Percentiles rank a stretch among this genome's conserved stretches.
These are phyloP conservation scores for Tragelaphus buxtoni DNA, from an alignment of 2,113 vertebrate species.

Conservation along the genomic window DNA sequence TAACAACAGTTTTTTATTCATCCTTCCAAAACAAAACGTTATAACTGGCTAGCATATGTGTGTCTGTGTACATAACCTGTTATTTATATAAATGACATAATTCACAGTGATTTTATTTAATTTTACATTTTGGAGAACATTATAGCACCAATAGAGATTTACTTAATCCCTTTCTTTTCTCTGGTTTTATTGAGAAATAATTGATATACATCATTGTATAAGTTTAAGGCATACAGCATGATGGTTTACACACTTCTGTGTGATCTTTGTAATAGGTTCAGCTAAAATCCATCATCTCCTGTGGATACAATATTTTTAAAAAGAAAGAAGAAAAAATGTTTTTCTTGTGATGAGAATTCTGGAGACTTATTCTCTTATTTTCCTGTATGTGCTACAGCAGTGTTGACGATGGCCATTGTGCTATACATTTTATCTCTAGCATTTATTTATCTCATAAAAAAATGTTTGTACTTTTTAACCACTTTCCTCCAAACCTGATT, in stretches of 20 bases:
- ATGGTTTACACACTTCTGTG: background rate
- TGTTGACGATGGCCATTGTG: background rate
- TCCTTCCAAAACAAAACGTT: background rate
- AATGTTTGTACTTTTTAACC: background rate
- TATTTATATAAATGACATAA: background rate
- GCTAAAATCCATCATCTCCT: background rate
- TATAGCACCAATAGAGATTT: background rate
- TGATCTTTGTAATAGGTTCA: background rate
- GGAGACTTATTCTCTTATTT: background rate
- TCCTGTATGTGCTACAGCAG: background rate
- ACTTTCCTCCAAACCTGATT: background rate
- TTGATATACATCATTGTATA: background rate
- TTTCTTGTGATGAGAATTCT: background rate
- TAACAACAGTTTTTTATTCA: background rate
- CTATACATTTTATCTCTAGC: background rate
- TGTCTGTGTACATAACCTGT: background rate
- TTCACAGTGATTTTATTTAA: background rate
- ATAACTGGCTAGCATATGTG: background rate
- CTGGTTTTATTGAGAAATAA: background rate
- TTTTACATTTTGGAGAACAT: constrained; percentile 8
- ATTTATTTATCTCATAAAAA: background rate
- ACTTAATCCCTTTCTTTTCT: background rate
- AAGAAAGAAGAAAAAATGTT: background rate
- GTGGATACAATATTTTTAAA: background rate
- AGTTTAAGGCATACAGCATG: background rate